Evolutionary conservation across 2,888 invertebrate genomes (phyloP), one percentile per base, ranked within the genome.

Genomic region (Xestia sexstrigata): DNA sequence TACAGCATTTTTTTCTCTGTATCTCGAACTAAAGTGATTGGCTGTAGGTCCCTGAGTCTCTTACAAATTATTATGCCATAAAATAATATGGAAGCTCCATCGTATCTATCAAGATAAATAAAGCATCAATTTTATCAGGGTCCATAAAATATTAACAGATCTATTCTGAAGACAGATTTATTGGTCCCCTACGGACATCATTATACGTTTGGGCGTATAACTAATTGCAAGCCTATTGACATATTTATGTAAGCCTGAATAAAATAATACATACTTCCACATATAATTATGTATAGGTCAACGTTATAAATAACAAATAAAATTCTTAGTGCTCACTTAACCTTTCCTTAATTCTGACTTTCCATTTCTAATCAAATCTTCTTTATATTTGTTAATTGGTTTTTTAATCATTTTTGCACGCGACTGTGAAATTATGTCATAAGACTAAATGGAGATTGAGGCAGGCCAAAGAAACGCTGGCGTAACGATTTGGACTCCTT

Each of bases 131-230:
- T 72, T 63, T 74, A 74, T 82, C 82, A 77, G 39, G 15, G 47
- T 49, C 75, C 71, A 79, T 84, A 85, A 85, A 83, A 82, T 88
- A 83, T 81, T 66, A 83, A 70, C 77, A 77, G 74, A 68, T 77
- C 77, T 79, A 79, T 73, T 55, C 72, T 9, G 70, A 67, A 82
- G 82, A 82, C 76, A 72, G 82, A 80, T 87, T 84, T 82, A 86
- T 82, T 68, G 72, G 78, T 70, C 82, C 71, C 82, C 70, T 68
- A 81, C 67, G 70, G 83, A 84, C 73, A 84, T 83, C 74, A 77
- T 81, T 83, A 81, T 84, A 84, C 49, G 65, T 71, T 81, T 73
- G 70, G 81, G 63, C 45, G 70, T 80, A 84, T 83, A 80, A 84
- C 76, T 80, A 84, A 83, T 80, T 84, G 81, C 81, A 81, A 66